Base-by-base conservation (phyloP, 2,797 vertebrate genomes). In the Chaenodraco wilsoni region DNA sequence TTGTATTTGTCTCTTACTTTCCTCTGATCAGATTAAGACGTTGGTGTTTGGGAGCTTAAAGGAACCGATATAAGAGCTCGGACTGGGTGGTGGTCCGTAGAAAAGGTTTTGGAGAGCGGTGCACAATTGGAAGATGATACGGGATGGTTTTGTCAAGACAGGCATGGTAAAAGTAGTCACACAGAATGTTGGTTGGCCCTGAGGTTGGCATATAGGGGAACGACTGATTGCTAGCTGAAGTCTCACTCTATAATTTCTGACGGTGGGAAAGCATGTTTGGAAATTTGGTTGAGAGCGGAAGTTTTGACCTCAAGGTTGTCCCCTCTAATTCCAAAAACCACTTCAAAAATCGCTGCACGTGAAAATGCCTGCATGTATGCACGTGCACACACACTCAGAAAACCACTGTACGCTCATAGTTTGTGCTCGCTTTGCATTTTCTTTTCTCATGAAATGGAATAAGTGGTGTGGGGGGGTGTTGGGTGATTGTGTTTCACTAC, bases 161-260 rank as follows among this genome's bases (percentile, higher is more conserved):
- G 59, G 57, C 57, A 54, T 40, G 67, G 72, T 74, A 67, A 82
- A 86, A 91, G 74, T 55, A 75, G 66, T 72, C 75, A n/a, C 61
- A 65, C 27, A 78, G 81, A 88, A 85, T 84, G 79, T 72, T 8
- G 80, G 75, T 86, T 49, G 87, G 80, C 70, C 54, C 15, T 73
- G 83, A 83, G 86, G 87, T 88, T 79, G 69, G 83, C 75, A 81
- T 89, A 82, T 65, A 79, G 79, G 77, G 75, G 79, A 78, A 84
- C 83, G 76, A 79, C 84, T 88, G 86, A 89, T 93, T 89, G 86
- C 83, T 69, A 74, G 82, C 83, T 84, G 76, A 89, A 85, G 79
- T 89, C 79, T 83, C 70, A 43, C 88, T 83, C 90, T 92, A 83
- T 92, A 91, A 92, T 92, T 92, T 91, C 78, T 84, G 78, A 85